A percentile compares a stretch with the other conserved stretches of the same genome.
Conservation (phyloP, 2,797 vertebrate genomes). For the Lophotriccus pileatus region DNA sequence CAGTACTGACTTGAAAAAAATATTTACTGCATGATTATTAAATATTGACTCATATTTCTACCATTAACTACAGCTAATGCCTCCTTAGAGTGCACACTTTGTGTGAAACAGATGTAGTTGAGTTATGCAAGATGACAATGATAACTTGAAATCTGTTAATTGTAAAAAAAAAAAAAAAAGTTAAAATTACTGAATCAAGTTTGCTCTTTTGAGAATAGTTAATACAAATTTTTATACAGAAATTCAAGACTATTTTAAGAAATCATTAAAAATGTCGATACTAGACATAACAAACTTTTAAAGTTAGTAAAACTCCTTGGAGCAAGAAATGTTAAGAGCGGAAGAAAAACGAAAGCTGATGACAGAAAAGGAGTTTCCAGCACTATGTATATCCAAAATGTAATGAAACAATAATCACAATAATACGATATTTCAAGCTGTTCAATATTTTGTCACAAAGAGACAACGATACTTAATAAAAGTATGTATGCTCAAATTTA, state of each 20-base stretch:
- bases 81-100: not conserved
- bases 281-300: not conserved
- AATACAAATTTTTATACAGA: not conserved
- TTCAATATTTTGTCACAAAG: not conserved
- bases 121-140: not conserved
- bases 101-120: not conserved
- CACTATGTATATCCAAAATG: not conserved
- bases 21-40: not conserved
- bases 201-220: not conserved
- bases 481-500: not conserved
- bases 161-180: not conserved
- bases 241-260: not conserved
- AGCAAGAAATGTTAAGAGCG: not conserved
- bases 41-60: not conserved
- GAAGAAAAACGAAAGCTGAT: not conserved
- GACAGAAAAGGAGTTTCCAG: not conserved
- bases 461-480: not conserved
- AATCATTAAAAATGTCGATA: not conserved
- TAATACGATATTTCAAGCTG: not conserved
- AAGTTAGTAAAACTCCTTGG: not conserved
- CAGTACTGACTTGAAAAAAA: not conserved
- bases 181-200: not conserved
- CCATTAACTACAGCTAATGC: not conserved
- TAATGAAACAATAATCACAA: not conserved
- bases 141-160: not conserved